Base-by-base conservation (phyloP, 2,888 invertebrate species). In the Caenorhabditis sp. region DNA sequence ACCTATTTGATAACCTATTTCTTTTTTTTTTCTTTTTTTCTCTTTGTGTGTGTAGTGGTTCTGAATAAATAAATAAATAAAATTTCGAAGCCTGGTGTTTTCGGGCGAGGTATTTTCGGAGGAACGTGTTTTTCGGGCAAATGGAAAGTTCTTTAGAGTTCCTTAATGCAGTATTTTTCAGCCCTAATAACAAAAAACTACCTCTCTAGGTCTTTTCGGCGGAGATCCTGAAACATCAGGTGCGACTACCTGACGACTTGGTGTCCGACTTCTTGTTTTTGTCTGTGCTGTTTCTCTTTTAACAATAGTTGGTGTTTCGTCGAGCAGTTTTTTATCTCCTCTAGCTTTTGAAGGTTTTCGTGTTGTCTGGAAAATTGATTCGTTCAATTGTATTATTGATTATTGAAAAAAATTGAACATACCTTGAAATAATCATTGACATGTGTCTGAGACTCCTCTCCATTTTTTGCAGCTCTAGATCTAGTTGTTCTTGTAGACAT, bases 391-490 rank as follows among this genome's bases (percentile, higher is more conserved):
- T 49, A 14, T 14, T 24, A 4, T 26, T n/a, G 19, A 51, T n/a
- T 49, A 12, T 19, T 49, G 6, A 19, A 4, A 37, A 21, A 12
- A 23, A 19, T 31, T 14, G 5, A 6, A 31, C 5, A 31, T 61
- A 72, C 73, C 73, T 68, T 73, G 50, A 73, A 73, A 59, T 62
- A 73, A 21, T 68, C 65, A 1, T 65, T 65, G 19, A 73, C 68
- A 4, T 21, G 51, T 0, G 66, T 64, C 55, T 73, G 73, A 1
- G 62, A 63, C 60, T 19, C 65, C 43, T 19, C 58, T 57, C 14
- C 49, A 21, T 10, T 27, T 49, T 17, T 14, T 6, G 49, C 59
- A 31, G 67, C 54, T 23, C 72, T 57, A 21, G 72, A 67, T 43
- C 72, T 51, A 12, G 67, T 67, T n/a, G 63, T 26, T 57, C 73